Conservation (phyloP, 2,797 vertebrate genomes). For the Streptopelia turtur region DNA sequence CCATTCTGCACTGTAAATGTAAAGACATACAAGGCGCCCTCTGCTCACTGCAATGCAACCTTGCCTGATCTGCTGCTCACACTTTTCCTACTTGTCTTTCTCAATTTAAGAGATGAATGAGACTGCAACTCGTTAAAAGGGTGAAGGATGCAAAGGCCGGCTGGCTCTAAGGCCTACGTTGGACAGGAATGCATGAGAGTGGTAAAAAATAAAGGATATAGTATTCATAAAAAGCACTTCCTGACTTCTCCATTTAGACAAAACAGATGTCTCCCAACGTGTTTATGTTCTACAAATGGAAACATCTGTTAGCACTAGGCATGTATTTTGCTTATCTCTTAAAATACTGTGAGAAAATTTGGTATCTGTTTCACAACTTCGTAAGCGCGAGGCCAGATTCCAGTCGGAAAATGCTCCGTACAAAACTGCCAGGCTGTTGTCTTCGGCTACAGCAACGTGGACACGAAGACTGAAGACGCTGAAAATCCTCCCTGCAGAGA, state of each 20-base stretch:
- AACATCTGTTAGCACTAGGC: constrained; percentile 61
- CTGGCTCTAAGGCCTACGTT: neutral
- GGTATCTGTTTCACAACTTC: constrained; percentile 6
- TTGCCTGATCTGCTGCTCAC: neutral
- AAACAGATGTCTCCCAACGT: constrained; percentile 56
- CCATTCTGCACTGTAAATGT: neutral
- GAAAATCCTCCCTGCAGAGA: neutral
- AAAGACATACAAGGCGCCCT: neutral
- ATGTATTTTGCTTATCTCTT: constrained; percentile 61
- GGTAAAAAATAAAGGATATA: neutral
- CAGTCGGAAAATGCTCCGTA: neutral
- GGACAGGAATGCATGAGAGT: neutral
- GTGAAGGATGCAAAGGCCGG: neutral
- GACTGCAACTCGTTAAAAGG: neutral
- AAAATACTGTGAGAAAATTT: constrained; percentile 68
- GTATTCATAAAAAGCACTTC: constrained; percentile 49
- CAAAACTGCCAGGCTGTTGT: neutral
- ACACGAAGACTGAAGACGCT: neutral
- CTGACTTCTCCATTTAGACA: constrained; percentile 50
- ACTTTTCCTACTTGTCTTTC: neutral
- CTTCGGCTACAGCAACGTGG: neutral
- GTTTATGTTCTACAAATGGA: constrained; percentile 69
- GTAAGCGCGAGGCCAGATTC: neutral
- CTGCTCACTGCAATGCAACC: neutral
- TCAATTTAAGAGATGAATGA: neutral